These are phyloP conservation scores for Fragum sueziense DNA, from an alignment of 2,888 invertebrate species.

Conservation along the genomic window DNA sequence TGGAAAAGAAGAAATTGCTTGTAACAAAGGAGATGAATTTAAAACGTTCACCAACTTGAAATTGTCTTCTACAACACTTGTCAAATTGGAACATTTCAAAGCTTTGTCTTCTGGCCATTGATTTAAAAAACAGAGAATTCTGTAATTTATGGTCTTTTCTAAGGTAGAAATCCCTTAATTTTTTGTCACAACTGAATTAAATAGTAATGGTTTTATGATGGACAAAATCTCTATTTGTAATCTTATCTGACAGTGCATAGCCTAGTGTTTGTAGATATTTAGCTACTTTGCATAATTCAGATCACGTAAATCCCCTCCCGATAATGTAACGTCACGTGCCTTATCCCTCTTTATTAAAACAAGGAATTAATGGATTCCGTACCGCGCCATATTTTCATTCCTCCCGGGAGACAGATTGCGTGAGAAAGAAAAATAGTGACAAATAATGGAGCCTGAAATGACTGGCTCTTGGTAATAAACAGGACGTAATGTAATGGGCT, in stretches of 20 bases:
- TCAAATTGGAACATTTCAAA: no score
- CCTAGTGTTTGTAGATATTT: constrained; percentile 18
- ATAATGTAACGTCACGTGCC: constrained; percentile 59
- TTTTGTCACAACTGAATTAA: no score
- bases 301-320: constrained; percentile 55
- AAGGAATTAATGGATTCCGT: constrained; percentile 55
- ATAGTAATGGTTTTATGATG: no score
- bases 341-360: constrained; percentile 59
- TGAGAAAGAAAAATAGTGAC: constrained; percentile 56
- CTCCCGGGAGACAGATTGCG: constrained; percentile 46
- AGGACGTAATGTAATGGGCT: constrained; percentile 57
- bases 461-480: constrained; percentile 59
- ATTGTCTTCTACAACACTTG: no score
- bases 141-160: no score
- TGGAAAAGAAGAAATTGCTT: no score
- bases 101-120: no score
- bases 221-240: no score
- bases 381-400: constrained; percentile 47
- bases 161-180: no score
- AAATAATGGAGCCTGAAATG: constrained; percentile 55
- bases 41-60: no score
- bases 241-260: constrained; percentile 14
- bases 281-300: constrained; percentile 59
- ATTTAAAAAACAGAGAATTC: no score
- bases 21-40: no score